Conservation (phyloP, 2,113 vertebrate genomes). For the Chaenocephalus aceratus region DNA sequence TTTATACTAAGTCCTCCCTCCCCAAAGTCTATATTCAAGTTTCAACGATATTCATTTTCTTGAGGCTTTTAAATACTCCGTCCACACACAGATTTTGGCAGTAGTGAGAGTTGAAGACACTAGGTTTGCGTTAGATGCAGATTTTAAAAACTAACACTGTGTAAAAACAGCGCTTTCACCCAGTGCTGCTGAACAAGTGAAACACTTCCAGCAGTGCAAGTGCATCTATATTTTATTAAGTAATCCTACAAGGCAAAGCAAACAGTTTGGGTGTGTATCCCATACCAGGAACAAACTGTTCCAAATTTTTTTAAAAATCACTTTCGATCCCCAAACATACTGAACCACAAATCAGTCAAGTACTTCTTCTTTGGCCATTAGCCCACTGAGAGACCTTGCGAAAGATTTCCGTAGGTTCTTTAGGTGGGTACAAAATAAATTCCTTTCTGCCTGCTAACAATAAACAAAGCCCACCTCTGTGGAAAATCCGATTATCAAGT, state of each 20-base stretch:
- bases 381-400: slow-evolving; percentile 34
- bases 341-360: slow-evolving; percentile 21
- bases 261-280: slow-evolving; percentile 26
- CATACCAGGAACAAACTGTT: slow-evolving; percentile 2
- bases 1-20: slow-evolving; percentile 22
- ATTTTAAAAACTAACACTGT: slow-evolving; percentile 35
- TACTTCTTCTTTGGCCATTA: slow-evolving; percentile 64
- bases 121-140: slow-evolving; percentile 36
- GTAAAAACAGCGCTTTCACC: slow-evolving; percentile 17
- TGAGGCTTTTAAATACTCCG: slow-evolving; percentile 44
- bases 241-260: slow-evolving; percentile 63
- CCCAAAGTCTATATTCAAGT: slow-evolving; percentile 57
- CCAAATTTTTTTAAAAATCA: background rate
- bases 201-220: slow-evolving; percentile 46
- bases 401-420: slow-evolving; percentile 46
- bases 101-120: slow-evolving; percentile 66
- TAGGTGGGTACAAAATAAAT: slow-evolving; percentile 12
- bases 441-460: slow-evolving; percentile 37
- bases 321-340: slow-evolving; percentile 26
- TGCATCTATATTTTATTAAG: slow-evolving; percentile 30
- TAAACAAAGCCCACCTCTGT: slow-evolving; percentile 59
- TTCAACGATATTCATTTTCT: slow-evolving; percentile 37
- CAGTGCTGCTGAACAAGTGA: slow-evolving; percentile 23
- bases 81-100: slow-evolving; percentile 74
- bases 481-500: slow-evolving; percentile 59